Evolutionary conservation across 2,888 invertebrate species (phyloP).

Genomic region (Auanema freiburgensis): DNA sequence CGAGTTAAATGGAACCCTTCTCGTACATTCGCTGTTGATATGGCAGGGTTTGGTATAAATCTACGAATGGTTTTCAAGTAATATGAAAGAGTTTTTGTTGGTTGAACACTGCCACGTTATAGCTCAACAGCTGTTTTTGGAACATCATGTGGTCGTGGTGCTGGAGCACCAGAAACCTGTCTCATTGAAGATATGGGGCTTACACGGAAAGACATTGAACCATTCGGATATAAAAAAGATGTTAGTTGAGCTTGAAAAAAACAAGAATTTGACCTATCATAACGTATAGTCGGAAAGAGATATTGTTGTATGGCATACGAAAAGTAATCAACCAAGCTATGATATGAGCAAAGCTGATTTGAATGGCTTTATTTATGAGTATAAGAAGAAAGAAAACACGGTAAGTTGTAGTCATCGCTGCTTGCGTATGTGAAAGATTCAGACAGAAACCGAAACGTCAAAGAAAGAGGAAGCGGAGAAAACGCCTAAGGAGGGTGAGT

Average conservation of each 20-base stretch:
- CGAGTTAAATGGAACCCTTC: constrained; percentile 45
- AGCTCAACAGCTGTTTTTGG: constrained; percentile 34
- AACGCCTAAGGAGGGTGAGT: neutral
- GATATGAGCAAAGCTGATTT: constrained; percentile 24
- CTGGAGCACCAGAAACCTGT: constrained; percentile 51
- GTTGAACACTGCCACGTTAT: neutral
- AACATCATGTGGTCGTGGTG: constrained; percentile 38
- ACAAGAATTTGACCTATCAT: neutral
- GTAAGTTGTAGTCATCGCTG: neutral
- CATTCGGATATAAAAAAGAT: constrained; percentile 40
- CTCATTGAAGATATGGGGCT: constrained; percentile 47
- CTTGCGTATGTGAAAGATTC: neutral
- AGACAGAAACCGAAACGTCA: too few relatives aligned
- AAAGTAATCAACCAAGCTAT: constrained; percentile 21
- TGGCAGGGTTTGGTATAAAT: constrained; percentile 54
- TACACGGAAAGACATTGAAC: constrained; percentile 41
- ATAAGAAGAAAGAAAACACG: neutral
- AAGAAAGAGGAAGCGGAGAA: neutral
- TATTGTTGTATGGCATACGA: constrained; percentile 45
- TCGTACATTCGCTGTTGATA: constrained; percentile 50
- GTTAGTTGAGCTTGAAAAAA: constrained; percentile 3
- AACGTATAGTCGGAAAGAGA: constrained; percentile 28
- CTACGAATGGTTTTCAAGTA: constrained; percentile 34
- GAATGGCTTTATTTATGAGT: constrained; percentile 19
- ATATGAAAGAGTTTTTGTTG: constrained; percentile 8